Conservation (phyloP, 2,888 invertebrate species). For the Andrena bucephala region DNA sequence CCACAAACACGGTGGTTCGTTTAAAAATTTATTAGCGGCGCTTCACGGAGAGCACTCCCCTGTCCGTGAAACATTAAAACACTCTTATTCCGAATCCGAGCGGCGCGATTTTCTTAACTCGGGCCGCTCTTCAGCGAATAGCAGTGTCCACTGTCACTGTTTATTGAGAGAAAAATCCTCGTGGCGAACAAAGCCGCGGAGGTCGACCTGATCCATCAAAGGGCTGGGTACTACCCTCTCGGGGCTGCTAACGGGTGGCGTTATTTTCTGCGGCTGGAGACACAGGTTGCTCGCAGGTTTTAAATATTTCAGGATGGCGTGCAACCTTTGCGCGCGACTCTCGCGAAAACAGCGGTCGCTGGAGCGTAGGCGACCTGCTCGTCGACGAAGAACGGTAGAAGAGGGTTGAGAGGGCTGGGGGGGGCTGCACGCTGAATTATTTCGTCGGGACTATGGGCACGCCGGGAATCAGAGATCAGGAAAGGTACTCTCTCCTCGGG, state of each 20-base stretch:
- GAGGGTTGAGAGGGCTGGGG: neutral
- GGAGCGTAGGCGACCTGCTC: neutral
- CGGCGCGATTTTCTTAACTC: constrained; percentile 57
- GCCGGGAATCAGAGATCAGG: constrained; percentile 50
- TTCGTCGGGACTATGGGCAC: constrained; percentile 51
- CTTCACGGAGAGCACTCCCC: neutral
- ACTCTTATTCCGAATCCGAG: constrained; percentile 44
- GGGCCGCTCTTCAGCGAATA: constrained; percentile 36
- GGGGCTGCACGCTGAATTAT: constrained; percentile 58
- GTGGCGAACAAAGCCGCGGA: constrained; percentile 38
- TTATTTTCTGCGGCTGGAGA: constrained; percentile 31
- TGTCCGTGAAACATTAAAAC: constrained; percentile 45
- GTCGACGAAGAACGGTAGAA: constrained; percentile 4
- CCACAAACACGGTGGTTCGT: neutral
- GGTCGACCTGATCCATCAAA: constrained; percentile 29
- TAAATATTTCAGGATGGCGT: constrained; percentile 56
- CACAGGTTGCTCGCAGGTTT: constrained; percentile 29
- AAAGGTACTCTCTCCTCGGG: constrained; percentile 41
- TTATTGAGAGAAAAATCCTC: constrained; percentile 57
- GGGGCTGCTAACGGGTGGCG: constrained; percentile 34
- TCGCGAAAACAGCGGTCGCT: constrained; percentile 22
- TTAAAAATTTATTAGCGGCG: neutral
- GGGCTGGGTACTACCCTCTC: constrained; percentile 27
- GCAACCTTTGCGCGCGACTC: constrained; percentile 54
- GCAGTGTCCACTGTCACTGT: constrained; percentile 48